Conservation (phyloP, 2,888 invertebrate species). For the Plagodis pulveraria region DNA sequence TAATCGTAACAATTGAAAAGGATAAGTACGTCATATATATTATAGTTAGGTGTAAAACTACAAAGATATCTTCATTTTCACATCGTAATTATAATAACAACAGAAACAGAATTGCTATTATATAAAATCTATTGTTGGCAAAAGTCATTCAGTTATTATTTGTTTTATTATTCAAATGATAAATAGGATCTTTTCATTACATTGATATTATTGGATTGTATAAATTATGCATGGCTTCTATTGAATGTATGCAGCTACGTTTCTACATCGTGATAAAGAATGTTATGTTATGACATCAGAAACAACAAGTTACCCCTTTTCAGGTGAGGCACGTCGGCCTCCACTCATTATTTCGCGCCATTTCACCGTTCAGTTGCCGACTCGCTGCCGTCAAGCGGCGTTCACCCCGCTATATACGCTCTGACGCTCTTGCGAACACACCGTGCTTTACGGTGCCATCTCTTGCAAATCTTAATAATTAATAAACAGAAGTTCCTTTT, state of each 20-base stretch:
- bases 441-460: constrained; percentile 11
- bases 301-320: constrained; percentile 18
- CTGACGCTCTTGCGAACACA: constrained; percentile 27
- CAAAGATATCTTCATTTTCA: too few species aligned
- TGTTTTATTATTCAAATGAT: constrained; percentile 6
- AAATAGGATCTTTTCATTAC: constrained; percentile 5
- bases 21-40: too few species aligned
- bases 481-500: constrained; percentile 20
- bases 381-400: constrained; percentile 2
- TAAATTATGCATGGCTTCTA: constrained; percentile 12
- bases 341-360: constrained; percentile 33
- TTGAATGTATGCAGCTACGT: constrained; percentile 5
- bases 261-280: constrained; percentile 5
- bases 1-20: too few species aligned
- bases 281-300: constrained; percentile 16
- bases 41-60: too few species aligned
- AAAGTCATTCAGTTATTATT: neutral
- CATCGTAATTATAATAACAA: neutral
- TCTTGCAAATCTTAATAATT: constrained; percentile 5
- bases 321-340: constrained; percentile 23
- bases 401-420: constrained; percentile 26
- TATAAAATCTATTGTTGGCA: neutral
- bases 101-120: neutral
- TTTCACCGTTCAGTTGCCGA: constrained; percentile 21
- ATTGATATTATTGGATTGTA: constrained; percentile 4